phyloP scores from a whole-genome alignment of 2,888 invertebrate genomes.

The Lithodes maja region DNA sequence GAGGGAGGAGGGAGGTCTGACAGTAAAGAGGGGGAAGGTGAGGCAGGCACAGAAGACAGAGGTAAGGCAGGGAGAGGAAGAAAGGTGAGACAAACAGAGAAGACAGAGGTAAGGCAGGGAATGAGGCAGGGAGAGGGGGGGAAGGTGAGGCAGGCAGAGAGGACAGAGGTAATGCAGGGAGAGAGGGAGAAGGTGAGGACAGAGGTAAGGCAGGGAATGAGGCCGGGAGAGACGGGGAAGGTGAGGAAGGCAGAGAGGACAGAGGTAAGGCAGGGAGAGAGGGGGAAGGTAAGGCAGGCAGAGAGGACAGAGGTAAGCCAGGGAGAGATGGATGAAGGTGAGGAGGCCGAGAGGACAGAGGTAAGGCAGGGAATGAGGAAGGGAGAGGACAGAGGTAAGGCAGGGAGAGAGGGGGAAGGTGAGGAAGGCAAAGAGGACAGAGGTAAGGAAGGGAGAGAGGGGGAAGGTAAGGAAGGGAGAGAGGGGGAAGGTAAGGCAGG shows the following conservation, averaged over 20 bases:
- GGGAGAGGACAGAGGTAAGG: not conserved
- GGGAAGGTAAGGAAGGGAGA: not conserved
- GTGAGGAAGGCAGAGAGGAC: not conserved
- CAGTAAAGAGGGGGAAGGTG: no score
- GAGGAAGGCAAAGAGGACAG: not conserved
- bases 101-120: not conserved
- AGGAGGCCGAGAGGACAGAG: not conserved
- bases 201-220: not conserved
- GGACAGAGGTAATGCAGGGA: not conserved
- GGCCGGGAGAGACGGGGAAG: not conserved
- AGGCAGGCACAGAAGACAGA: no score
- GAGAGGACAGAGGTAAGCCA: not conserved
- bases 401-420: not conserved
- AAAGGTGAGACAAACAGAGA: not conserved
- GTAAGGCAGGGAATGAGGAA: not conserved
- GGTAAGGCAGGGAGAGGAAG: not conserved
- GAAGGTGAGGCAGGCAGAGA: not conserved
- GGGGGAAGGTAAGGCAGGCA: not conserved
- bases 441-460: not conserved
- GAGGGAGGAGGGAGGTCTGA: not conserved
- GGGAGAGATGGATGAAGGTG: not conserved
- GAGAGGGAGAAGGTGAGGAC: not conserved
- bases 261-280: not conserved
- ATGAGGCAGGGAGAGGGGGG: not conserved
- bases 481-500: not conserved